Conservation (phyloP, 2,888 invertebrate genomes). For the Rhimphoctona megacephalus region DNA sequence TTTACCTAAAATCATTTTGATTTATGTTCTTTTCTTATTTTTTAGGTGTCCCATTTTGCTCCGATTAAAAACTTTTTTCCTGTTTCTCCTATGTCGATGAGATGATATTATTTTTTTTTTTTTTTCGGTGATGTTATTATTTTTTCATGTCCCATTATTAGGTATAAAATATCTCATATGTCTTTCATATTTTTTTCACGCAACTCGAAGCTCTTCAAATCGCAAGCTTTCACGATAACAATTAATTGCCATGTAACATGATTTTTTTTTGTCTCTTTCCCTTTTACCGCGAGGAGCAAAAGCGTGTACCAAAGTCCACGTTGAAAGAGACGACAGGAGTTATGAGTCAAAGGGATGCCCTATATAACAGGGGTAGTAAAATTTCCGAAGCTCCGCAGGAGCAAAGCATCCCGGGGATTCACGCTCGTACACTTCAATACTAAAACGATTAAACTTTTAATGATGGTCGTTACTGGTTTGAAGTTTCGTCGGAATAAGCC, state of each 20-base stretch:
- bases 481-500: conserved; percentile 79
- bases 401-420: conserved; percentile 71
- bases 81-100: no score
- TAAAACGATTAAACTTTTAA: conserved; percentile 82
- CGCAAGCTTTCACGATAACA: background rate
- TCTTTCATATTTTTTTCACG: background rate
- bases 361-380: conserved; percentile 72
- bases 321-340: conserved; percentile 19
- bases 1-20: no score
- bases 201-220: background rate
- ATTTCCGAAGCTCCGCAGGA: conserved; percentile 71
- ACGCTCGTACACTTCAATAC: conserved; percentile 77
- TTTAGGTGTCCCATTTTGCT: background rate
- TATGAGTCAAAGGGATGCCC: conserved; percentile 58
- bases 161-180: background rate
- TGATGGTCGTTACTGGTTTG: conserved; percentile 80
- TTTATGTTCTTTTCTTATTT: background rate
- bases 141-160: no score
- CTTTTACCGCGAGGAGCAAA: conserved; percentile 27
- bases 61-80: no score
- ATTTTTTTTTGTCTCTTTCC: conserved; percentile 20
- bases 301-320: background rate
- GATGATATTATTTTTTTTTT: no score
- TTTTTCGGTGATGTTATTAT: no score
- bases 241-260: conserved; percentile 18